Evolutionary conservation across 2,113 vertebrate species (phyloP).

Genomic region (Otolemur garnettii): DNA sequence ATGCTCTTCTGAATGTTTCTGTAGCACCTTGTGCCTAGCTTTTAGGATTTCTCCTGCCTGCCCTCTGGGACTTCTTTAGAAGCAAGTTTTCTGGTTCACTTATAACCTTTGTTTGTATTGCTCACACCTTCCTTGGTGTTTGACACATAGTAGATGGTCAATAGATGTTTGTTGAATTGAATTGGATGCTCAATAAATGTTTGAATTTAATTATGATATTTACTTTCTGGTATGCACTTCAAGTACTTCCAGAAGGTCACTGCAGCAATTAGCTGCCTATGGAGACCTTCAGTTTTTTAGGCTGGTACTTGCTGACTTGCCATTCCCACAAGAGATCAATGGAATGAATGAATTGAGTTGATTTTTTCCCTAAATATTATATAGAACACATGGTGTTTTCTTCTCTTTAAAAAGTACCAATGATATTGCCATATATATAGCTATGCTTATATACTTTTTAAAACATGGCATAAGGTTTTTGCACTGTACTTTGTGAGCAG

Average conservation of each 20-base stretch:
- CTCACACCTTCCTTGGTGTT: neutral
- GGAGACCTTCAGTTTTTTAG: neutral
- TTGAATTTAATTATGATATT: conserved; percentile 39
- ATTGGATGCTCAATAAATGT: conserved; percentile 22
- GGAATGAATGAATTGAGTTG: neutral
- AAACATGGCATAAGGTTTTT: neutral
- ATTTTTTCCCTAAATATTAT: neutral
- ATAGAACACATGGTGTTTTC: neutral
- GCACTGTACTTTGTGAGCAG: neutral
- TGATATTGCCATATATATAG: neutral
- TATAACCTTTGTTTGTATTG: conserved; percentile 1
- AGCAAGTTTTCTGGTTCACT: neutral
- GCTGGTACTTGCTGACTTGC: neutral
- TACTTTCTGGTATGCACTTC: neutral
- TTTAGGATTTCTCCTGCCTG: neutral
- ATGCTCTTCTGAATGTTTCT: neutral
- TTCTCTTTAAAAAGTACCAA: neutral
- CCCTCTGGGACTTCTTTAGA: neutral
- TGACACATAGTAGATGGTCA: neutral
- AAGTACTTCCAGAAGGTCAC: neutral
- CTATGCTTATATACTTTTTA: neutral
- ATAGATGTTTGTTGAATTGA: conserved; percentile 38
- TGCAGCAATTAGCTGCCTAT: neutral
- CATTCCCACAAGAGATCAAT: neutral
- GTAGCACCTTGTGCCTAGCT: neutral